Base-by-base conservation (phyloP, 1,140 invertebrate species). In the Macrostomum lignano region DNA sequence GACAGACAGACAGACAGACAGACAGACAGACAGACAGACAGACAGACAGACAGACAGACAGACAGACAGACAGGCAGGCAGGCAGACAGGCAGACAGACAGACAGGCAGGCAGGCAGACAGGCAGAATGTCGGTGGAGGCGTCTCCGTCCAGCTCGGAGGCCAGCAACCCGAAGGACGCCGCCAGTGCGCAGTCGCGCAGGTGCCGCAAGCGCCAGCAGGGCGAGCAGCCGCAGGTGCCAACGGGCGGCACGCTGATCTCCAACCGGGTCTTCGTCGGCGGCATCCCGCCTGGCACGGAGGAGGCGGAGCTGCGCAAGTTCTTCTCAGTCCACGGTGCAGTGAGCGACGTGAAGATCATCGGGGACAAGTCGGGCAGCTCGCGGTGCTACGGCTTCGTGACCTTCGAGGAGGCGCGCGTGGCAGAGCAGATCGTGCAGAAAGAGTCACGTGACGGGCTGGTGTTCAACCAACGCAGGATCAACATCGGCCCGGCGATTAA, bases 341-440 rank as follows among this genome's bases (percentile, higher is more conserved):
- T 91, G 1, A 81, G 74, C 46, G 76, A 72, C 21, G 75, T 76
- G 19, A 84, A 88, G 61, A 86, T 88, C 39, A 86, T 91, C 43
- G 70, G 72, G 42, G 81, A 88, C 54, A 62, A 78, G 43, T 76
- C 75, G 39, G 79, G 79, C 2, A 74, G 84, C 1, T 82, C 79
- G n/a, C 37, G 9, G 24, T 54, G 53, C 28, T 56, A 56, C 46
- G 53, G 53, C 13, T 56, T 91, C 61, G 76, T 91, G 25, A 91
- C 82, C 9, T 91, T 86, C 60, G 78, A 77, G 58, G 74, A 70
- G 25, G 74, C 78, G 52, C 73, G 78, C 46, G 75, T 79, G 58
- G 75, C 75, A 1, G 72, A 72, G 47, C 63, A 69, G 49, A 60
- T 66, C 20, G 52, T 56, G 21, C 54, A 56, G 34, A 55, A 52